Evolutionary conservation across 2,113 vertebrate genomes (phyloP), one percentile per base, ranked within the genome.

Genomic region (Ardeotis arabs): DNA sequence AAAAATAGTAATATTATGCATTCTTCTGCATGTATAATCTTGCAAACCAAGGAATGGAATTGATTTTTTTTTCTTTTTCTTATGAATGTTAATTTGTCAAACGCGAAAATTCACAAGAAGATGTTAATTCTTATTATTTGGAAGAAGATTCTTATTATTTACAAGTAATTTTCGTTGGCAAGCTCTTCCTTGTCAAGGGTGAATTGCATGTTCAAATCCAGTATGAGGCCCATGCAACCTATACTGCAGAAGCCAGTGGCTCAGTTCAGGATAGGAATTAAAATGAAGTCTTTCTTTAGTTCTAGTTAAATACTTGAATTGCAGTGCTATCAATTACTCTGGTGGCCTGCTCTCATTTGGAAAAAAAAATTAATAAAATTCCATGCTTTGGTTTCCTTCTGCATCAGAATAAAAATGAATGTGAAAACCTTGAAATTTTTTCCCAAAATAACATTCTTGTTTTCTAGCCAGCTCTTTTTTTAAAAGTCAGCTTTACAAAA

Each of bases 391-490:
- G 3, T 89, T 90, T 84, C 4, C 8, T 73, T 91, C 49, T 85
- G 14, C 11, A 62, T 25, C 17, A 76, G 62, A 87, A 84, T 68
- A 87, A 94, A 93, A 91, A 84, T 59, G 4, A 89, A 93, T 66
- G 24, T 93, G 84, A 94, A 96, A 93, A 87, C 35, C 49, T 69
- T 82, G 64, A n/a, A 20, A 6, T 45, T 24, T 82, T 87, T 91
- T 45, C 27, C 27, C 50, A 39, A 89, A 81, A 72, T 53, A 81
- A 6, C 10, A 84, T 68, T 87, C 35, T 49, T 82, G 39, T 75
- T 84, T 89, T 66, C 69, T 82, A 13, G 53, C 19, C 84, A 93
- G 29, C 2, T 72, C 39, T 79, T 27, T 76, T 91, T 90, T 82
- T 72, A 62, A 84, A 92, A 93, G 16, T 35, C 56, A 82, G 1